These are phyloP conservation scores for Thrips palmi DNA, from an alignment of 1,140 invertebrate genomes.

Conservation along the genomic window DNA sequence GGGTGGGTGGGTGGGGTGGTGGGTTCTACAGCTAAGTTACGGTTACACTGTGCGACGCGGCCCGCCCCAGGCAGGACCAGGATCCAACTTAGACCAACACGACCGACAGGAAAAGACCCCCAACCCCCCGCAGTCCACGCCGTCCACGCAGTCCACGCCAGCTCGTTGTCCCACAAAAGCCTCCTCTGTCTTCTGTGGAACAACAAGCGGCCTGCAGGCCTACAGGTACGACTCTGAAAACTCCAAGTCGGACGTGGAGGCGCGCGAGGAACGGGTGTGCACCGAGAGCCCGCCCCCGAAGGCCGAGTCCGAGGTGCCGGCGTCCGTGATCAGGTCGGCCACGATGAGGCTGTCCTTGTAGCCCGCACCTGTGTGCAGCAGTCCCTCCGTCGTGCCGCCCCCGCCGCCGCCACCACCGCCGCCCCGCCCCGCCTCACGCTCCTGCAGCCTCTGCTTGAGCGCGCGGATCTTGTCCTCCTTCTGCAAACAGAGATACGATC, in stretches of 20 bases:
- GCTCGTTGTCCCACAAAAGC: neutral
- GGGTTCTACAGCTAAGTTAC: neutral
- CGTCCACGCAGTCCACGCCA: no score
- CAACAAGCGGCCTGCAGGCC: constrained; percentile 14
- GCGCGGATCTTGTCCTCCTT: constrained; percentile 76
- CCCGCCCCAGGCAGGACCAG: neutral
- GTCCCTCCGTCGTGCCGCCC: constrained; percentile 15
- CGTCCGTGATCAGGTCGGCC: constrained; percentile 52
- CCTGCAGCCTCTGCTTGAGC: constrained; percentile 56
- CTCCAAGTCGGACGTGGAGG: constrained; percentile 63
- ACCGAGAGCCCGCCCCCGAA: constrained; percentile 48
- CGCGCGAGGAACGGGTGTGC: constrained; percentile 55
- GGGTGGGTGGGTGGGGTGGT: neutral
- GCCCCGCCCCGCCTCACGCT: constrained; percentile 38
- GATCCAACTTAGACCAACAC: no score
- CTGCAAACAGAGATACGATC: constrained; percentile 28
- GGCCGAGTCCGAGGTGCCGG: constrained; percentile 54
- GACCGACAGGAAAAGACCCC: no score
- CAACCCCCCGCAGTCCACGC: neutral
- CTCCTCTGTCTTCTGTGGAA: neutral
- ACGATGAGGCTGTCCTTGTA: constrained; percentile 34
- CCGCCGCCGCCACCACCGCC: constrained; percentile 18
- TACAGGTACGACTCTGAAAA: constrained; percentile 76
- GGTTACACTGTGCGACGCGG: neutral
- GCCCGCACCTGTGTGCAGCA: constrained; percentile 17